These are phyloP conservation scores for Tenebrio molitor DNA, from an alignment of 1,140 invertebrate genomes.

Conservation along the genomic window DNA sequence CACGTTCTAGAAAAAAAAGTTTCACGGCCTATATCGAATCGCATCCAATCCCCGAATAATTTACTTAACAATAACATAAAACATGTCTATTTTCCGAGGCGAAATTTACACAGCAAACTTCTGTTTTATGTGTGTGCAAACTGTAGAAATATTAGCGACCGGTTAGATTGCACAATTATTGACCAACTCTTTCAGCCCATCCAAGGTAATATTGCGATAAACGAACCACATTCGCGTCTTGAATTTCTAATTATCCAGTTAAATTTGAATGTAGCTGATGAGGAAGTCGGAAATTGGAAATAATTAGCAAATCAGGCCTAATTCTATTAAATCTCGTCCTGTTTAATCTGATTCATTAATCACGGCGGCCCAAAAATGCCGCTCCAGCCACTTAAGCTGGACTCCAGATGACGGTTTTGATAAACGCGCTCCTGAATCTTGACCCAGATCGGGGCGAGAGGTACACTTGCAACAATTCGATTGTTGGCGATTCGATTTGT, in stretches of 20 bases:
- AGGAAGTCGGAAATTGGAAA: slow-evolving; percentile 22
- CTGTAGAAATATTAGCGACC: background rate
- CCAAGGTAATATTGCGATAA: slow-evolving; percentile 8
- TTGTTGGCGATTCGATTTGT: background rate
- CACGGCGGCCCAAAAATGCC: background rate
- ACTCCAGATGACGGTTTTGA: background rate
- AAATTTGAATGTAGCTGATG: slow-evolving; percentile 14
- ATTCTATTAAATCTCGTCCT: slow-evolving; percentile 10
- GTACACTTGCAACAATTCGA: background rate
- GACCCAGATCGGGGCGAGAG: background rate
- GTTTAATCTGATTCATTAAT: slow-evolving; percentile 9
- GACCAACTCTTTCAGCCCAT: slow-evolving; percentile 4
- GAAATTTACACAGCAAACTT: too few relatives aligned
- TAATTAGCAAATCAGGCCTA: background rate
- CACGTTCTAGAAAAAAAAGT: background rate
- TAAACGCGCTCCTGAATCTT: too few relatives aligned
- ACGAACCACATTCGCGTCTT: slow-evolving; percentile 3
- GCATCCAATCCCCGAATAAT: too few relatives aligned
- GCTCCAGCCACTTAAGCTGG: background rate
- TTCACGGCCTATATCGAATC: too few relatives aligned
- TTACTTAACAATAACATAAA: too few relatives aligned
- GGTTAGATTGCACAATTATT: slow-evolving; percentile 13
- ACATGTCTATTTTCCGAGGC: too few relatives aligned
- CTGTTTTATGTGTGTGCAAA: too few relatives aligned
- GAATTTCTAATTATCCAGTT: slow-evolving; percentile 28